Evolutionary conservation across 2,113 vertebrate species (phyloP).

Genomic region (Nycticorax nycticorax): DNA sequence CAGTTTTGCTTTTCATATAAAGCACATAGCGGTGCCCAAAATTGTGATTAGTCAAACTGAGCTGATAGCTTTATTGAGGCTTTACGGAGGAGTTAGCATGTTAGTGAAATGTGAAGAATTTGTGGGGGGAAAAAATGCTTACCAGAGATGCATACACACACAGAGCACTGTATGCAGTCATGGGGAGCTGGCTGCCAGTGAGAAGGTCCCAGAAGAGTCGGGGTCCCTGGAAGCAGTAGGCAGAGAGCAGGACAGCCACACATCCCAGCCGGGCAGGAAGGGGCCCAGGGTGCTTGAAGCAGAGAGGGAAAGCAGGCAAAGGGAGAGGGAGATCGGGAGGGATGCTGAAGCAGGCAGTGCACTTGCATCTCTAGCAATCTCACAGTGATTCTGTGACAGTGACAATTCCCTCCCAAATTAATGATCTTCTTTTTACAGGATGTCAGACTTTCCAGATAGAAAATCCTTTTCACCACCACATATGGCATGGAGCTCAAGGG

Average conservation of each 20-base stretch:
- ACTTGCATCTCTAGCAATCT: not conserved
- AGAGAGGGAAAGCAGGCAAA: not conserved
- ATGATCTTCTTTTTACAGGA: not conserved
- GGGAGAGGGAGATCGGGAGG: not conserved
- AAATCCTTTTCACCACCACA: not conserved
- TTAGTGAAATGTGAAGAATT: not conserved
- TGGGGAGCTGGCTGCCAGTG: not conserved
- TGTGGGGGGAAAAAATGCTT: not conserved
- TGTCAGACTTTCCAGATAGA: rapidly evolving
- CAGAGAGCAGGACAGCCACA: not conserved
- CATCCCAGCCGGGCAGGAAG: not conserved
- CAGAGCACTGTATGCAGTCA: not conserved
- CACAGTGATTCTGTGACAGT: not conserved
- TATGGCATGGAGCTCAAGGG: not conserved
- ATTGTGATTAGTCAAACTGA: not conserved
- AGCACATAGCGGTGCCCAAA: not conserved
- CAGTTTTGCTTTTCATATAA: not conserved
- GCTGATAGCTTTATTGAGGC: not conserved
- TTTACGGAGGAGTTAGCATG: not conserved
- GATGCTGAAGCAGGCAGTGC: not conserved
- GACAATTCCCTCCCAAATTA: not conserved
- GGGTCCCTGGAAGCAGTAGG: not conserved
- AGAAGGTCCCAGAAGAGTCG: not conserved
- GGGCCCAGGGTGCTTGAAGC: not conserved
- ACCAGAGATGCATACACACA: not conserved